These are phyloP conservation scores for Dryoscopus gambensis DNA, from an alignment of 2,113 vertebrate genomes.

Conservation along the genomic window DNA sequence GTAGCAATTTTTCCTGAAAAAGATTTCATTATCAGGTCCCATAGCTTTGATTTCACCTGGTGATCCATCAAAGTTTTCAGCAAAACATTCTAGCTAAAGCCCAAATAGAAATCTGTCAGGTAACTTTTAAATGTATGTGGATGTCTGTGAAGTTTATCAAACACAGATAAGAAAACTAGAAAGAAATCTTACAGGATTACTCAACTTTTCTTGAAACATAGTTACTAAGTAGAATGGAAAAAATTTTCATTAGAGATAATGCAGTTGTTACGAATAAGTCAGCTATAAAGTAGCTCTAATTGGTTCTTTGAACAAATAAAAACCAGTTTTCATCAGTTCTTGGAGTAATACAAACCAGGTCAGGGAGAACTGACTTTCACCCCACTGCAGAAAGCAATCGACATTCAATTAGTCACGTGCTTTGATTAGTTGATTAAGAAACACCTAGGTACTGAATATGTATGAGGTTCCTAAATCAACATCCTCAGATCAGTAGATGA, in stretches of 20 bases:
- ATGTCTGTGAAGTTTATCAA: background rate
- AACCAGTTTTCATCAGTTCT: background rate
- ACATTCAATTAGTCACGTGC: slow-evolving; percentile 60
- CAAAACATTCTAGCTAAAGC: background rate
- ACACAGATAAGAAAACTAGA: background rate
- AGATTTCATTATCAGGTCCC: background rate
- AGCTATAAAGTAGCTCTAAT: background rate
- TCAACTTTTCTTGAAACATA: background rate
- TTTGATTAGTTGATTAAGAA: slow-evolving; percentile 71
- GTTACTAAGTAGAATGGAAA: background rate
- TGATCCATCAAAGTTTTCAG: background rate
- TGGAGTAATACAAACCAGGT: slow-evolving; percentile 41
- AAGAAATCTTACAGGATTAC: background rate
- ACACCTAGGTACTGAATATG: slow-evolving; percentile 64
- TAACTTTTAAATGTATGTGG: background rate
- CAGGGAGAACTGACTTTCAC: slow-evolving; percentile 60
- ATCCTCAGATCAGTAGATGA: background rate
- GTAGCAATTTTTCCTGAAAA: background rate
- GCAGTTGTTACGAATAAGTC: slow-evolving; percentile 26
- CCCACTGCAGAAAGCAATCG: slow-evolving; percentile 64
- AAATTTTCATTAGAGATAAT: slow-evolving; percentile 27
- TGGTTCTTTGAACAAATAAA: background rate
- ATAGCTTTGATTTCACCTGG: background rate
- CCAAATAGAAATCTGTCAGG: background rate
- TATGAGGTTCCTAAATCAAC: slow-evolving; percentile 42